These are phyloP conservation scores for Heliocidaris tuberculata DNA, from an alignment of 35 echinoderm and acorn worm genomes.

Conservation along the genomic window DNA sequence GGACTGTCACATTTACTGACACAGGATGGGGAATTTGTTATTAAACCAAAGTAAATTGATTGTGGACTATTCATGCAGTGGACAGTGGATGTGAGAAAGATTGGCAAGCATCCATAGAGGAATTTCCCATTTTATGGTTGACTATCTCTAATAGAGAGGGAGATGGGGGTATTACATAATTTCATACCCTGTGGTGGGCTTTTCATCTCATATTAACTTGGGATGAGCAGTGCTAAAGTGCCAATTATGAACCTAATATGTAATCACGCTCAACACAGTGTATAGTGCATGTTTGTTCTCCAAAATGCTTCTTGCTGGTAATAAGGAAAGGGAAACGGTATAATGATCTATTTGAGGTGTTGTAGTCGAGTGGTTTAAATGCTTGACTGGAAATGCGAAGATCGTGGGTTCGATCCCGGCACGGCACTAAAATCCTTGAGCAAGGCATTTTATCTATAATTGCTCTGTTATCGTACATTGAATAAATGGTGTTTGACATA, in stretches of 20 bases:
- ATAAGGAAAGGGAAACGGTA: too few relatives aligned
- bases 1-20: background rate
- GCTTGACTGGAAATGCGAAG: too few relatives aligned
- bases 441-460: too few relatives aligned
- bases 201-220: too few relatives aligned
- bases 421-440: too few relatives aligned
- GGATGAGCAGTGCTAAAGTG: background rate
- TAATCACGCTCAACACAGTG: background rate
- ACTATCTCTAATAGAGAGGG: background rate
- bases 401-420: too few relatives aligned
- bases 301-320: background rate
- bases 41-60: background rate
- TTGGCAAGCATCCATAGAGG: background rate
- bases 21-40: background rate
- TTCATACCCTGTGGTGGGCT: background rate
- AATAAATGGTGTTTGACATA: too few relatives aligned
- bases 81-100: background rate
- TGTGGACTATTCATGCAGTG: background rate
- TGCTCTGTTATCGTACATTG: too few relatives aligned
- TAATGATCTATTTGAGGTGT: too few relatives aligned
- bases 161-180: background rate
- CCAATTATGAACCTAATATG: background rate
- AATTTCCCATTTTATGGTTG: background rate
- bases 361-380: too few relatives aligned
- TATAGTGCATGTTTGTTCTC: background rate